phyloP scores from a whole-genome alignment of 2,888 invertebrate genomes.

The Ligdia adustata region DNA sequence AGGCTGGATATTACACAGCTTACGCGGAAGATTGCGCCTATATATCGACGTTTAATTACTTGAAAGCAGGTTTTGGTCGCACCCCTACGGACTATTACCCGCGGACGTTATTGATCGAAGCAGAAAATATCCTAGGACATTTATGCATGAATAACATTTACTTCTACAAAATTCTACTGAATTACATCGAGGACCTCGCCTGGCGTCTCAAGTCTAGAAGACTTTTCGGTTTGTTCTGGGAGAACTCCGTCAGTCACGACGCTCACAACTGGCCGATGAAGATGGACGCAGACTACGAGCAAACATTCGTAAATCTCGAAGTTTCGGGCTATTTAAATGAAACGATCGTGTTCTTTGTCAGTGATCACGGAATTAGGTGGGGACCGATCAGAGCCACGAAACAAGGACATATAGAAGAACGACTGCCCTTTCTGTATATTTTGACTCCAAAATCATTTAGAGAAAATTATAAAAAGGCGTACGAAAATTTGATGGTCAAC shows the following conservation, averaged over 20 bases:
- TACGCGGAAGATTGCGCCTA: constrained; percentile 92
- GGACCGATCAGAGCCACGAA: constrained; percentile 92
- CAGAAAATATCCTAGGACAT: constrained; percentile 86
- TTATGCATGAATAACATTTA: constrained; percentile 89
- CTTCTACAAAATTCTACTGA: constrained; percentile 88
- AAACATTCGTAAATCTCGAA: constrained; percentile 83
- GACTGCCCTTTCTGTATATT: constrained; percentile 91
- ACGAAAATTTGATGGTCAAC: constrained; percentile 87
- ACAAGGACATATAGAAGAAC: constrained; percentile 94
- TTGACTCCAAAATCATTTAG: constrained; percentile 90
- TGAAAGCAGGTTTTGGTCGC: constrained; percentile 88
- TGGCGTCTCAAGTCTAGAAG: constrained; percentile 81
- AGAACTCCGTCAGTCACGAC: constrained; percentile 93
- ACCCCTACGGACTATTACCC: constrained; percentile 94
- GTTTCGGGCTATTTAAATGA: constrained; percentile 83
- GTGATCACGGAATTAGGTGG: constrained; percentile 96
- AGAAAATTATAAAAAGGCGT: constrained; percentile 84
- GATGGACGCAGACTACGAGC: constrained; percentile 87
- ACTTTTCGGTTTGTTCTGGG: constrained; percentile 94
- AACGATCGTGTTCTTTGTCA: constrained; percentile 89
- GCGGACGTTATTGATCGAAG: constrained; percentile 88
- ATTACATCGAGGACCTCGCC: constrained; percentile 88
- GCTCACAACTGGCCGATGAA: constrained; percentile 90
- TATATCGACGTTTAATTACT: constrained; percentile 92
- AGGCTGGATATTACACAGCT: constrained; percentile 89